Evolutionary conservation across 2,113 vertebrate genomes (phyloP).

Genomic region (Corythaixoides concolor): DNA sequence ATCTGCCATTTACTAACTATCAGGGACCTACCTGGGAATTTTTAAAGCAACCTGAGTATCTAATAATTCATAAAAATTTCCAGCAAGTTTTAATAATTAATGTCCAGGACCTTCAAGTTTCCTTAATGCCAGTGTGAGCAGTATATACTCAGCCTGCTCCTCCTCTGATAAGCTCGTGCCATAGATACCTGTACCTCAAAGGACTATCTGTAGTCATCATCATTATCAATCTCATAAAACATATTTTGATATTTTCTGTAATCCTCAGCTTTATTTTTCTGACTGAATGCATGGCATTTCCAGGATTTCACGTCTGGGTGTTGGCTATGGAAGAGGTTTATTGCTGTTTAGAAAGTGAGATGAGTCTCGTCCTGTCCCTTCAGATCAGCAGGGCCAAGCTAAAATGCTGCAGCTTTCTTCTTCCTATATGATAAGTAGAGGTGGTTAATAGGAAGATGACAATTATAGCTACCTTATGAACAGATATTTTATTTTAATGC

Average conservation of each 20-base stretch:
- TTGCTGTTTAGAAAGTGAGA: neutral
- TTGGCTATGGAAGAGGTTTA: neutral
- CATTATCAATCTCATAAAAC: neutral
- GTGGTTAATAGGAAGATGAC: slow-evolving; percentile 19
- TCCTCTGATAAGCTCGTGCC: neutral
- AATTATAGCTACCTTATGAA: slow-evolving; percentile 29
- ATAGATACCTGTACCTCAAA: neutral
- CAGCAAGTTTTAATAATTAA: neutral
- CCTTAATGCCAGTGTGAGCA: neutral
- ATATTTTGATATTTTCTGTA: neutral
- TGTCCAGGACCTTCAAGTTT: neutral
- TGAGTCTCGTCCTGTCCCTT: neutral
- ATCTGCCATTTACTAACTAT: neutral
- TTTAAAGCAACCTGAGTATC: neutral
- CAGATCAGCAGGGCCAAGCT: neutral
- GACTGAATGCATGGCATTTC: neutral
- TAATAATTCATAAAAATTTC: neutral
- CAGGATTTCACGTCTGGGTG: neutral
- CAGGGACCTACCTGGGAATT: neutral
- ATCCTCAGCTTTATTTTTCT: neutral
- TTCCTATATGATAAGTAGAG: neutral
- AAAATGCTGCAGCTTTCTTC: neutral
- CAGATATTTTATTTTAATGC: slow-evolving; percentile 57
- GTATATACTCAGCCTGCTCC: accelerated
- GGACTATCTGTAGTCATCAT: neutral